Base-by-base conservation (phyloP, 2,888 invertebrate species). In the Campoletis raptor region DNA sequence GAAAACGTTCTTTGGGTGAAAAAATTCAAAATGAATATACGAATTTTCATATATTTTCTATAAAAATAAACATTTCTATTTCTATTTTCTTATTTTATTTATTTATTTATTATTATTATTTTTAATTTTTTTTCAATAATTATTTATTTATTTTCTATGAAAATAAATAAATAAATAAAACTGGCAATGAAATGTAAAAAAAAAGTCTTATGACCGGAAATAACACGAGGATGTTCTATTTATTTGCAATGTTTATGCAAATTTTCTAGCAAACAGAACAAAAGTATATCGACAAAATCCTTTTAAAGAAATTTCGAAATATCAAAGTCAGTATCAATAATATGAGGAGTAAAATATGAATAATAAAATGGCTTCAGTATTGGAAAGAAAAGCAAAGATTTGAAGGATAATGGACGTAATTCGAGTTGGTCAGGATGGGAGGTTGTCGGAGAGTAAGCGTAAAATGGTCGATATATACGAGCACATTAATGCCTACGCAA, bases 401-500 rank as follows among this genome's bases (percentile, higher is more conserved):
- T 18, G 78, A 15, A 40, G 37, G 36, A 48, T 66, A 78, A 67
- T 67, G 52, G 40, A 69, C 2, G 78, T 69, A 24, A 40, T 40
- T 52, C 66, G 66, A n/a, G 64, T 21, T 42, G 67, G 37, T 40
- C 9, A 4, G 67, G 40, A 30, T n/a, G 66, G 24, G 21, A 24
- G 40, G 18, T 40, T 52, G 70, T 24, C 67, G 21, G 24, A 36
- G 61, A 36, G 61, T 21, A 21, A 72, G 21, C 52, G 24, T 81
- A 21, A 76, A 85, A 79, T 64, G 64, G 36, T 54, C 66, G 42
- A 37, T 66, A 66, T 83, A 69, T 57, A 79, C 42, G 66, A 67
- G 40, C 30, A 69, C 52, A 54, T 54, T 67, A 42, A 36, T 81
- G 72, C 74, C 66, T 77, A 61, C 67, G 84, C 80, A 80, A 69